Evolutionary conservation across 2,888 invertebrate species (phyloP).

Genomic region (Lamellibrachia columna): DNA sequence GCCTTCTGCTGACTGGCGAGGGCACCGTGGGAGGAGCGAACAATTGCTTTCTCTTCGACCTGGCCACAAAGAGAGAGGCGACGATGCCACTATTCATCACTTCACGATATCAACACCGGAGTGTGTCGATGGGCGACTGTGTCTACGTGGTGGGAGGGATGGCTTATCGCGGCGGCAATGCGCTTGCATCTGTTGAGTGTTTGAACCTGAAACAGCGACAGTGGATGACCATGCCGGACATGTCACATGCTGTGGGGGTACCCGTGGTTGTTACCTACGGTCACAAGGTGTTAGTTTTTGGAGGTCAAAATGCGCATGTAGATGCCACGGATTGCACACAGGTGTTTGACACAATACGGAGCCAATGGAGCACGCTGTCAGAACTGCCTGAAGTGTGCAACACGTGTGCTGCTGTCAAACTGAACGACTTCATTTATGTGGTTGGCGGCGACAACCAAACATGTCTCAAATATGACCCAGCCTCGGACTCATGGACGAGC

Average conservation of each 20-base stretch:
- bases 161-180: conserved; percentile 29
- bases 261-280: conserved; percentile 32
- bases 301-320: conserved; percentile 34
- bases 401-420: conserved; percentile 30
- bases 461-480: conserved; percentile 33
- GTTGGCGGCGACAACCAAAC: conserved; percentile 34
- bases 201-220: too few relatives aligned
- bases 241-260: conserved; percentile 32
- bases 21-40: too few relatives aligned
- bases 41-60: too few relatives aligned
- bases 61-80: too few relatives aligned
- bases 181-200: too few relatives aligned
- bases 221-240: conserved; percentile 27
- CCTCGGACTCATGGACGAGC: conserved; percentile 31
- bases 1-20: conserved; percentile 36
- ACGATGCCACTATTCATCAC: conserved; percentile 25
- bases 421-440: conserved; percentile 37
- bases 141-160: conserved; percentile 18
- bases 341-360: conserved; percentile 35
- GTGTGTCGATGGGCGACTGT: too few relatives aligned
- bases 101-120: conserved; percentile 21
- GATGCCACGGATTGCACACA: conserved; percentile 26
- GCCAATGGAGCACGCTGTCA: conserved; percentile 26
- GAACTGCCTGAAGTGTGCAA: conserved; percentile 37
- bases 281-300: conserved; percentile 34